Conservation (phyloP, 2,797 vertebrate genomes). For the Rhinatrema bivittatum region DNA sequence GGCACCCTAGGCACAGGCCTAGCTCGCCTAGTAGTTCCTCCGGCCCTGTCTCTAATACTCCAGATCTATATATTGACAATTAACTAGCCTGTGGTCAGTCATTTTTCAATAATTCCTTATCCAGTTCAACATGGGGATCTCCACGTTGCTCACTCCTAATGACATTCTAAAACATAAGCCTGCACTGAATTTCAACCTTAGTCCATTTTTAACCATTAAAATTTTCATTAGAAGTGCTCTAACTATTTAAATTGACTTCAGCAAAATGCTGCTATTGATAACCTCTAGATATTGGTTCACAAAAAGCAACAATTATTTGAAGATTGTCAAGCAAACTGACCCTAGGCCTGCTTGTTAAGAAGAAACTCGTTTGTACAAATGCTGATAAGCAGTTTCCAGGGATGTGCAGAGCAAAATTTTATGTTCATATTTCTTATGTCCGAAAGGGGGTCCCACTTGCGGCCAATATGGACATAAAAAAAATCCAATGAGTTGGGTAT, state of each 20-base stretch:
- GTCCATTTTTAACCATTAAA: conserved; percentile 23
- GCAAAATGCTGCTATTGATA: conserved; percentile 62
- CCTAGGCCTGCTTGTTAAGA: too few species aligned
- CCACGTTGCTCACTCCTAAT: conserved; percentile 30
- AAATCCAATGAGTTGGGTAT: too few species aligned
- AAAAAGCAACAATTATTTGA: conserved; percentile 25
- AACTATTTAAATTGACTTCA: conserved; percentile 56
- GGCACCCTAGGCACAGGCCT: too few species aligned
- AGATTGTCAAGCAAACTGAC: conserved; percentile 12
- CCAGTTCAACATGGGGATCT: conserved; percentile 24
- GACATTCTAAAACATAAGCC: conserved; percentile 18
- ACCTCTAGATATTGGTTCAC: conserved; percentile 43
- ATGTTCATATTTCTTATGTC: too few species aligned
- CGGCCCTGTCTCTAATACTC: too few species aligned
- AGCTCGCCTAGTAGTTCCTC: too few species aligned
- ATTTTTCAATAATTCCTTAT: conserved; percentile 25
- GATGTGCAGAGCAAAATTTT: too few species aligned
- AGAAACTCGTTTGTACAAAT: too few species aligned
- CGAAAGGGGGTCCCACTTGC: too few species aligned
- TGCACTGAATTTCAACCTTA: conserved; percentile 35
- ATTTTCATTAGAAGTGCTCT: conserved; percentile 10
- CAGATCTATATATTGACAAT: not conserved
- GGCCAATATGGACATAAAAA: too few species aligned
- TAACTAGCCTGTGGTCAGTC: conserved; percentile 17
- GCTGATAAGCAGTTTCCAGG: too few species aligned